Percentiles rank a stretch among this genome's conserved stretches.
Evolutionary conservation across 2,888 invertebrate genomes (phyloP).

Genomic region (Asteroscopus sphinx): DNA sequence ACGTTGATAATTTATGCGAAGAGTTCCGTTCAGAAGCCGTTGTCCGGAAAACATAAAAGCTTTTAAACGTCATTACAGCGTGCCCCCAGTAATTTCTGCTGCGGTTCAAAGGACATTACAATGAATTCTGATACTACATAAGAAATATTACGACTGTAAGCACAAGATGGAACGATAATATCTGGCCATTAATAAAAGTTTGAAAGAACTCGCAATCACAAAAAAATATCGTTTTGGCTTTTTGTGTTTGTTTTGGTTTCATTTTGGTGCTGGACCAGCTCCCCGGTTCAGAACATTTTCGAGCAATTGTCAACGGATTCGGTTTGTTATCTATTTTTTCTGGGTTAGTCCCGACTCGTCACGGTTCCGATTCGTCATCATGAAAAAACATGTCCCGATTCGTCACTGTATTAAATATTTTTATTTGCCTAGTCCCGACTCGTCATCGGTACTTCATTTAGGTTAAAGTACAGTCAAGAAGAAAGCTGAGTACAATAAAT

Average conservation of each 20-base stretch:
- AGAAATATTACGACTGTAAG: slow-evolving; percentile 63
- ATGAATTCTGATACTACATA: slow-evolving; percentile 66
- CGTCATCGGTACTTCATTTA: too few relatives aligned
- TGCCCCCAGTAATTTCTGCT: slow-evolving; percentile 68
- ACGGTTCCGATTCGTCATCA: too few relatives aligned
- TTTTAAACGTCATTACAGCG: slow-evolving; percentile 74
- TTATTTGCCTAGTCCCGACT: too few relatives aligned
- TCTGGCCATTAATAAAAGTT: slow-evolving; percentile 33
- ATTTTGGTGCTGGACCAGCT: too few relatives aligned
- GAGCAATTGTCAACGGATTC: too few relatives aligned
- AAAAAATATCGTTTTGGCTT: neutral
- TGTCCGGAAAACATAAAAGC: slow-evolving; percentile 82
- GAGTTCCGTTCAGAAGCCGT: slow-evolving; percentile 67
- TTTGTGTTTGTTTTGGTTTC: neutral
- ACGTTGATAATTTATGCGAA: slow-evolving; percentile 58
- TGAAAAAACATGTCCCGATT: too few relatives aligned
- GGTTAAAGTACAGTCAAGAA: too few relatives aligned
- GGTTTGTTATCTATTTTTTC: too few relatives aligned
- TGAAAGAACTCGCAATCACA: slow-evolving; percentile 28
- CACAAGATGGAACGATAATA: slow-evolving; percentile 50
- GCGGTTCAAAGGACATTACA: slow-evolving; percentile 74
- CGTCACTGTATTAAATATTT: too few relatives aligned
- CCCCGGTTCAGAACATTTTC: too few relatives aligned
- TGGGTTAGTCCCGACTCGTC: too few relatives aligned
- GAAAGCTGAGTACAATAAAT: too few relatives aligned